Conservation (phyloP, 1,140 invertebrate genomes). For the Leptopilina boulardi region DNA sequence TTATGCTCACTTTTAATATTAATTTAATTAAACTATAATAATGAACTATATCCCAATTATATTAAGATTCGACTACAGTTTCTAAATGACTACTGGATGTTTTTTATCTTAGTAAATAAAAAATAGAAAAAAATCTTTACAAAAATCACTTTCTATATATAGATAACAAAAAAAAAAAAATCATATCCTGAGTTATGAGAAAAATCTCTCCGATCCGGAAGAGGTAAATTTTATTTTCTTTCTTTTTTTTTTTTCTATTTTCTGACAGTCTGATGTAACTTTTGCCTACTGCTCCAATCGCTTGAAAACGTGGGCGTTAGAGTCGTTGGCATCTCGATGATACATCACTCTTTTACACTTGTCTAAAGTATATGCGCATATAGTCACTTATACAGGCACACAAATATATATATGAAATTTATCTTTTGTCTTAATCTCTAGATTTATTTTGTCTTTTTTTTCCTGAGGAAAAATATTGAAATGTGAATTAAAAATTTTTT, state of each 20-base stretch:
- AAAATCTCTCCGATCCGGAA: conserved; percentile 21
- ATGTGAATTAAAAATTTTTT: too few relatives aligned
- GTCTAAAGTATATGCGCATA: background rate
- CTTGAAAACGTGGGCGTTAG: conserved; percentile 2
- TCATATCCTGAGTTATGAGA: background rate
- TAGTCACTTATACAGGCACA: background rate
- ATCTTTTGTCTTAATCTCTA: background rate
- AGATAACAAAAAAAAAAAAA: background rate
- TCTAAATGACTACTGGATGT: too few relatives aligned
- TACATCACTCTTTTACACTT: background rate
- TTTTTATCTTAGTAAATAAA: too few relatives aligned
- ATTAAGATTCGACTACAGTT: too few relatives aligned
- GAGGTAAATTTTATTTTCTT: conserved; percentile 3
- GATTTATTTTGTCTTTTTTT: too few relatives aligned
- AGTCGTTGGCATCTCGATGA: conserved; percentile 10
- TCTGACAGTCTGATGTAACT: background rate
- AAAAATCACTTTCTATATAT: too few relatives aligned
- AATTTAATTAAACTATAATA: too few relatives aligned
- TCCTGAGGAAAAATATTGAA: too few relatives aligned
- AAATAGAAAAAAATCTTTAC: too few relatives aligned
- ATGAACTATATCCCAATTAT: too few relatives aligned
- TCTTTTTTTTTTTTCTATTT: background rate
- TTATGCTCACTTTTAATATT: too few relatives aligned
- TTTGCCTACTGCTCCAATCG: background rate
- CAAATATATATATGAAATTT: too few relatives aligned